Evolutionary conservation across 30 jellyfish, hydroid and myxozoan species (phyloP), one percentile per base, ranked within the genome.

Genomic region (Catostylus mosaicus): DNA sequence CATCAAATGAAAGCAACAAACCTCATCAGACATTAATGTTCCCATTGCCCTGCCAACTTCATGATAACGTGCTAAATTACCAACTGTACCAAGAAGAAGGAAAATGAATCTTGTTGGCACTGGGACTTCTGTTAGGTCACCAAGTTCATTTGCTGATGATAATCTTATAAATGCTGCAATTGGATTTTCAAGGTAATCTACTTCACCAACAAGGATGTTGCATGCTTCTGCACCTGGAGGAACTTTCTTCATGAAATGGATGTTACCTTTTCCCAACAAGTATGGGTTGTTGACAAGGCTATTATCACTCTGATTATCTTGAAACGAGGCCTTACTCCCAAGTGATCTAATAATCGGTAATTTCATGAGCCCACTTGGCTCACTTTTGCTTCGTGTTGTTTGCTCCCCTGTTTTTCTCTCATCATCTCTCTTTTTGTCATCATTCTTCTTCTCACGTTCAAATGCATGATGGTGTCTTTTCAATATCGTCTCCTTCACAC

Each of bases 21-120:
- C 99, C 87, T 93, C 99, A 60, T 93, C 97, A 16, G 99, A 83
- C 96, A 93, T 87, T 47, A 93, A 59, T 0, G 99, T 93, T 26
- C 96, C 90, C n/a, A 93, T 77, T 4, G 99, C 99, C 27, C 99
- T 77, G 32, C 99, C 99, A 83, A 93, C 86, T 77, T 93, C 99
- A 46, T 88, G 99, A 75, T 93, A 93, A 19, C 87, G 51, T 16
- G 91, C 94, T 18, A 75, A 85, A 23, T 93, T 61, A 2, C 96
- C 81, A 51, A 77, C 90, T 29, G 99, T 89, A 7, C 99, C 99
- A 26, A 93, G 94, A 75, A 93, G 85, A 30, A 93, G 68, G 82
- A 93, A 93, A 67, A 93, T 57, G 62, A 93, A 93, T 32, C 99
- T 69, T 1, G 99, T 93, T 1, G 99, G 99, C 23, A 93, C 90